Evolutionary conservation across 2,113 vertebrate species (phyloP).

Genomic region (Hydrolagus affinis): DNA sequence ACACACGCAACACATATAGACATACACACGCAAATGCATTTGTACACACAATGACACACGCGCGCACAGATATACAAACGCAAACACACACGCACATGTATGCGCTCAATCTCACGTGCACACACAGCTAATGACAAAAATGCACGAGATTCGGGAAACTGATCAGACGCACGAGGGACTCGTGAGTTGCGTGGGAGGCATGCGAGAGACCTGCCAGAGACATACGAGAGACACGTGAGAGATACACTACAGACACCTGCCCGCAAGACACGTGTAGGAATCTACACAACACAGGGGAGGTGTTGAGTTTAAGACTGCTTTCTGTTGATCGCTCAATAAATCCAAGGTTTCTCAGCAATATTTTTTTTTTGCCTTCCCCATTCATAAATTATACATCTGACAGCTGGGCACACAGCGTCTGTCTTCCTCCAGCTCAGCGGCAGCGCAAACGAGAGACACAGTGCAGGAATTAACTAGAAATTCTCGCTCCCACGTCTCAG

Average conservation of each 20-base stretch:
- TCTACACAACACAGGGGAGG: not conserved
- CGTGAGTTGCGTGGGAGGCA: not conserved
- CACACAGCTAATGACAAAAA: not conserved
- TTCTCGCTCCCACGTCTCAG: too few species aligned
- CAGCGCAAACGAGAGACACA: not conserved
- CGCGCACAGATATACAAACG: too few species aligned
- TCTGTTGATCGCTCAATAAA: not conserved
- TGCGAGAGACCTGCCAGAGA: not conserved
- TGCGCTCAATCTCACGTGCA: too few species aligned
- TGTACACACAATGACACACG: too few species aligned
- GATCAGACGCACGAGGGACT: not conserved
- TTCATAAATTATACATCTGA: constrained; percentile 6
- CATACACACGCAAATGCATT: too few species aligned
- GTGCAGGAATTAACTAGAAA: too few species aligned
- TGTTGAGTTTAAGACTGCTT: not conserved
- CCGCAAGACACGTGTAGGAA: not conserved
- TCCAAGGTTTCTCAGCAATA: not conserved
- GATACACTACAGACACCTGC: not conserved
- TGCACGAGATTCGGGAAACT: not conserved
- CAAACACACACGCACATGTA: too few species aligned
- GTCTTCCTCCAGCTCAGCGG: not conserved
- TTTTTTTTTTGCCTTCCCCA: too few species aligned
- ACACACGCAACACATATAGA: too few species aligned
- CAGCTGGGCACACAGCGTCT: too few species aligned
- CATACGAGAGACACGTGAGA: not conserved